These are phyloP conservation scores for Anser brachyrhynchus DNA, from an alignment of 2,113 vertebrate species.

Conservation along the genomic window DNA sequence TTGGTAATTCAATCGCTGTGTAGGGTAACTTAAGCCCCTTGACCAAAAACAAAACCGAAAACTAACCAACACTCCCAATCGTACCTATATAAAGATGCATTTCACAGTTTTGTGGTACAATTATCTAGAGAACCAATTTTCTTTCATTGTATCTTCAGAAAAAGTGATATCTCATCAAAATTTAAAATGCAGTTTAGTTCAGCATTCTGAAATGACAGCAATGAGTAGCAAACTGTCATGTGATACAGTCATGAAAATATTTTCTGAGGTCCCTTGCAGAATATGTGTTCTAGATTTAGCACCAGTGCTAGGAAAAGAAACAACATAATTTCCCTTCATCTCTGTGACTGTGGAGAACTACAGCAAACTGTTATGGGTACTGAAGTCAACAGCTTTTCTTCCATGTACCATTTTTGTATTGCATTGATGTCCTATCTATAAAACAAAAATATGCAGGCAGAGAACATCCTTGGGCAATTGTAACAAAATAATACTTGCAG, in stretches of 20 bases:
- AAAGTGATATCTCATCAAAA: not conserved
- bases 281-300: not conserved
- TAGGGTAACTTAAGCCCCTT: not conserved
- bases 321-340: not conserved
- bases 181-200: not conserved
- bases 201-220: not conserved
- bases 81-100: not conserved
- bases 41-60: not conserved
- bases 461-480: not conserved
- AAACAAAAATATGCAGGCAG: not conserved
- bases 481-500: not conserved
- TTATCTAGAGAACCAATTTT: not conserved
- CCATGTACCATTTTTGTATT: not conserved
- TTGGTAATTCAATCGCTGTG: not conserved
- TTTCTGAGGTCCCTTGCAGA: not conserved
- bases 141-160: not conserved
- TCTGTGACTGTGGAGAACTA: not conserved
- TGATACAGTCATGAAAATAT: not conserved
- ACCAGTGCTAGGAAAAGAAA: not conserved
- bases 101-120: not conserved
- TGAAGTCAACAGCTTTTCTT: not conserved
- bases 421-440: not conserved
- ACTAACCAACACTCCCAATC: not conserved
- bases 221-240: not conserved
- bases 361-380: not conserved